These are phyloP conservation scores for Mormyrus hasselquistii DNA, from an alignment of 2,797 vertebrate species.

Conservation along the genomic window DNA sequence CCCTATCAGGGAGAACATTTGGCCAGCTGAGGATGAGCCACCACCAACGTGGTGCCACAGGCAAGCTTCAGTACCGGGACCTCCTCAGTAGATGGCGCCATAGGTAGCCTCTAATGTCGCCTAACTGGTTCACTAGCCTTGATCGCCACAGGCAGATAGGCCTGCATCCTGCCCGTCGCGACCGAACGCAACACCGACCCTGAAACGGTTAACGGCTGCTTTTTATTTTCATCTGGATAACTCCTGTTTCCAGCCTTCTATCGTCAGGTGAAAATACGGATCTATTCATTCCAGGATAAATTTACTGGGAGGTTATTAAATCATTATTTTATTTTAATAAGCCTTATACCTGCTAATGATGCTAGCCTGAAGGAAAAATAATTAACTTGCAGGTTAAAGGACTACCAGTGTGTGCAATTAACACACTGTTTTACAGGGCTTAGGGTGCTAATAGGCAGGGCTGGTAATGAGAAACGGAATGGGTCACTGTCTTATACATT, in stretches of 20 bases:
- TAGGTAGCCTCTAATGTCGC: neutral
- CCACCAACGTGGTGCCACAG: neutral
- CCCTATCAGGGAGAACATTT: neutral
- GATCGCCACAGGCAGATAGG: neutral
- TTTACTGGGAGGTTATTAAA: conserved; percentile 55
- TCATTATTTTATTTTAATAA: conserved; percentile 61
- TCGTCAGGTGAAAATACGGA: conserved; percentile 35
- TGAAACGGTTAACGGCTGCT: neutral
- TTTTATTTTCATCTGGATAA: neutral
- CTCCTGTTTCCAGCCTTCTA: conserved; percentile 26
- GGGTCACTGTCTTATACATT: conserved; percentile 45
- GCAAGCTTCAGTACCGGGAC: neutral
- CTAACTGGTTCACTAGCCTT: neutral
- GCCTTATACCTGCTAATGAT: conserved; percentile 54
- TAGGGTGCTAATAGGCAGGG: conserved; percentile 45
- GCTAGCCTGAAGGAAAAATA: conserved; percentile 57
- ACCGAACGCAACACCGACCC: neutral
- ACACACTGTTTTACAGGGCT: conserved; percentile 48
- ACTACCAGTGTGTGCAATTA: conserved; percentile 52
- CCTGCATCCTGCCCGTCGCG: neutral
- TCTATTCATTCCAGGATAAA: conserved; percentile 45
- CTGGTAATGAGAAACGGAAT: conserved; percentile 42
- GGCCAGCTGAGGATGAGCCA: neutral
- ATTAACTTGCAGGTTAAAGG: conserved; percentile 63
- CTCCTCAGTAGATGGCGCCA: neutral